Evolutionary conservation across 1,140 invertebrate species (phyloP), one percentile per base, ranked within the genome.

Genomic region (Drosophila trapezifrons): DNA sequence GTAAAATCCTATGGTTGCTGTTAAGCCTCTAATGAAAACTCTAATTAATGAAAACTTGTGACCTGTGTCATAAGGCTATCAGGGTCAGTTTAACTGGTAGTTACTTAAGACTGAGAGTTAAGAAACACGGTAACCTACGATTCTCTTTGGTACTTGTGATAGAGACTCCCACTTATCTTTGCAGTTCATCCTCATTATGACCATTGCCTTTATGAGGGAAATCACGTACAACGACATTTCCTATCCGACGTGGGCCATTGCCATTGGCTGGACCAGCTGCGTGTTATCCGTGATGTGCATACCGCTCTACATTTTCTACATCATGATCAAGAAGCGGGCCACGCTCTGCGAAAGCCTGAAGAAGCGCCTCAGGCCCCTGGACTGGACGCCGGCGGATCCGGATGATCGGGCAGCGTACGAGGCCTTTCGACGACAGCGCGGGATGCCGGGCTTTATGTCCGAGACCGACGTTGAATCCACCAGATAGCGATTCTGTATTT

Each of bases 211-310:
- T 71, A 94, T 95, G 57, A 93, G 93, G 2, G 92, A 92, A 22
- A 87, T 95, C 22, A 93, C 92, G 8, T 95, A 95, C 60, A 94
- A 94, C 56, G 92, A 91, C 4, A 92, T 94, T 29, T 51, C 54
- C 0, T 96, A 95, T 80, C 95, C 95, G 0, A 46, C 78, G 10
- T 96, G 95, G 95, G 94, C 94, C 0, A 90, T 94, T 15, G 70
- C 57, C 1, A 49, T 95, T 15, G 95, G 95, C n/a, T 96, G 95
- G 95, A 62, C 91, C 3, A 93, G 94, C 12, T 95, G 94, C 37
- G 73, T 92, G 3, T 84, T 93, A 5, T 95, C 95, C 4, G 93
- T 96, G 63, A 63, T 94, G 0, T 94, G 93, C 59, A 94, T 96
- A 58, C 95, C 95, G 3, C 79, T 93, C 15, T 95, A 94, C 77